Evolutionary conservation across 2,888 invertebrate species (phyloP), one percentile per base, ranked within the genome.

Genomic region (Drosophila conformis): DNA sequence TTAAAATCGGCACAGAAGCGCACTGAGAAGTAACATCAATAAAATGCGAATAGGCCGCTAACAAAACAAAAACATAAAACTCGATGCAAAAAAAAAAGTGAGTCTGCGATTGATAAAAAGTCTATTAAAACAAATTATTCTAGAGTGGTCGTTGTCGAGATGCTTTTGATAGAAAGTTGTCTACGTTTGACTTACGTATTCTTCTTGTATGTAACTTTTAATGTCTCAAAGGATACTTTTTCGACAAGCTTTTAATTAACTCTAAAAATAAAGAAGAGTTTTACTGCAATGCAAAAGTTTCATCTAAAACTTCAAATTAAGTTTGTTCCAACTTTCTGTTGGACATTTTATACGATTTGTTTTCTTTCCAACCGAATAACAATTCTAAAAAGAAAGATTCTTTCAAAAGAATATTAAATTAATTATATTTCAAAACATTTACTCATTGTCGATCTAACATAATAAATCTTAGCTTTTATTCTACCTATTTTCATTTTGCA

Each of bases 101-200:
- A 87, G 85, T 84, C 82, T 89, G 80, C 73, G 59, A 78, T 82
- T 89, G 85, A 89, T 89, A 87, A 87, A 72, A 66, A 75, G 78
- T 80, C 75, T 64, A 84, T 85, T 71, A 80, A 80, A 74, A 35
- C 60, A 64, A 70, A 70, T 74, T 69, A 67, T 65, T 68, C 15
- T 64, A 57, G 68, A 72, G 61, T 36, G 54, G 46, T 46, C 64
- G 2, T 15, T 53, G 52, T 36, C 10, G 21, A 31, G 29, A 35
- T 33, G 33, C 57, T 35, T 35, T 35, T 2, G 6, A 49, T 53
- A 35, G 52, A 53, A 40, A 69, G 40, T 54, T 53, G 52, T 59
- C n/a, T n/a, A 25, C 18, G 27, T n/a, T 27, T 13, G 27, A 51
- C 25, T 35, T 33, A 48, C 36, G 27, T 35, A 11, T 35, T 15